These are phyloP conservation scores for Ophion ellenae DNA, from an alignment of 2,888 invertebrate species.

Conservation along the genomic window DNA sequence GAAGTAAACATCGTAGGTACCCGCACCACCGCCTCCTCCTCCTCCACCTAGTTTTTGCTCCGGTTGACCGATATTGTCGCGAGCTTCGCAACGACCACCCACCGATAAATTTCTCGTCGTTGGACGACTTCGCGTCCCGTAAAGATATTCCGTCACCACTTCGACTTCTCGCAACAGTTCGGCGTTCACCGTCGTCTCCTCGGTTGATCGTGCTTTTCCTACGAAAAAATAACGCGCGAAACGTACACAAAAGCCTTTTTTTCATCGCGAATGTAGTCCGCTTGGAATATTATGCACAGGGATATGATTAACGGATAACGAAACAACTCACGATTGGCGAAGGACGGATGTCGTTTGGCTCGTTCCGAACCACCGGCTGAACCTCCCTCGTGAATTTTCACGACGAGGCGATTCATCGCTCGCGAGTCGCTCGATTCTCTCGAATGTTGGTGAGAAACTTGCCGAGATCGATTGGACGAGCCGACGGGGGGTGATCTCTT, in stretches of 20 bases:
- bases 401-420: constrained; percentile 75
- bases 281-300: not conserved
- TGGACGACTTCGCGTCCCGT: constrained; percentile 85
- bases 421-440: constrained; percentile 81
- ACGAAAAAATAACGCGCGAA: constrained; percentile 20
- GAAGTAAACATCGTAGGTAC: constrained; percentile 78
- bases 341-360: constrained; percentile 75
- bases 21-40: constrained; percentile 18
- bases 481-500: constrained; percentile 84
- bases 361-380: constrained; percentile 67
- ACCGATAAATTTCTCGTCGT: constrained; percentile 84
- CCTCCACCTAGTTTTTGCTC: constrained; percentile 68
- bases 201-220: constrained; percentile 82
- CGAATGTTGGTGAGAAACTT: constrained; percentile 80
- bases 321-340: constrained; percentile 77
- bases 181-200: constrained; percentile 82
- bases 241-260: not conserved
- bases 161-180: constrained; percentile 85
- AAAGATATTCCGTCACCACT: constrained; percentile 86
- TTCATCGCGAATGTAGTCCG: no score
- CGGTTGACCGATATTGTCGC: constrained; percentile 71
- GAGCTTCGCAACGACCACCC: constrained; percentile 80
- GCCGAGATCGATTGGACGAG: constrained; percentile 79
- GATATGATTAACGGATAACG: not conserved
- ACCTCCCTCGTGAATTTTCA: constrained; percentile 80